Base-by-base conservation (phyloP, 2,797 vertebrate species). In the Sternarchorhynchus goeldii region DNA sequence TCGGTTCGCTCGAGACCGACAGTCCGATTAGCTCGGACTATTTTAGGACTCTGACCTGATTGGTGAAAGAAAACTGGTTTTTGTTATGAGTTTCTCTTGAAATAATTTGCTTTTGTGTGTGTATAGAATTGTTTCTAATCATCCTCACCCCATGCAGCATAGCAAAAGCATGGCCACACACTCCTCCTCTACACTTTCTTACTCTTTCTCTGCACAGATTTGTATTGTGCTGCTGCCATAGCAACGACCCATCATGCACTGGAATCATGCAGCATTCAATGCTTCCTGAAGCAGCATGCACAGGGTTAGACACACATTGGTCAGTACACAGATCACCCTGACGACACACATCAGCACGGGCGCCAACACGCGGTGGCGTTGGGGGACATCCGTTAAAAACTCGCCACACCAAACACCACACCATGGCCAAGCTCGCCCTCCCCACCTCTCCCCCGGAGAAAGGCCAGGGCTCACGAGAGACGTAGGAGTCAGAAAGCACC, bases 41-140 rank as follows among this genome's bases (percentile, higher is more conserved):
- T 96, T 98, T 98, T 99, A 96, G 98, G 98, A 92, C 98, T 99
- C 90, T 99, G 97, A 99, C 97, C 97, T 99, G 92, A 93, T 93
- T 93, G 93, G 91, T 90, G 88, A 91, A 96, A 98, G 93, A 98
- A 98, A 94, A 98, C 94, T 95, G 91, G 74, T 18, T 78, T 92
- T 95, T 96, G 94, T 96, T 97, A 95, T 84, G 92, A 90, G 87
- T 88, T 89, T 86, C 72, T 69, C 58, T 79, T 66, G 50, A 67
- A 80, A 80, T 20, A 55, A 67, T 50, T 14, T 17, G 55, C 14
- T 45, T 31, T 14, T 36, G 32, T 39, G 5, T 41, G 34, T 20
- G 34, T 41, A 57, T 77, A 25, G 25, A n/a, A 45, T n/a, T 56
- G 73, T 60, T 31, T 76, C 65, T 79, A 70, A 86, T 68, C 69